Evolutionary conservation across 2,888 invertebrate genomes (phyloP).

Genomic region (Drosophila anomalipes): DNA sequence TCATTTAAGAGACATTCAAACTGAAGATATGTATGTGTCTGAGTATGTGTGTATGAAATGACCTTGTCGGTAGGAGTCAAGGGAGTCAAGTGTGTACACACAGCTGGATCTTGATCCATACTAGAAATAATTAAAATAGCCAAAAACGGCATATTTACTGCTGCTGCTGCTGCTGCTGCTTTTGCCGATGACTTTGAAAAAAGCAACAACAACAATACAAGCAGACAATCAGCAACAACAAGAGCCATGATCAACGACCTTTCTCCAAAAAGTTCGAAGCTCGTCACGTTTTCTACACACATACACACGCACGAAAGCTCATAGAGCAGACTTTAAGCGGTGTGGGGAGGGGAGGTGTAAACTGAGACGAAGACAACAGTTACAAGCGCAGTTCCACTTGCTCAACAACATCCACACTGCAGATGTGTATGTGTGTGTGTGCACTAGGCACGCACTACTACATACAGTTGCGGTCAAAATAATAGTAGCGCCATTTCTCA

Average conservation of each 20-base stretch:
- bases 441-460: not conserved
- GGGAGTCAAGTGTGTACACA: slow-evolving; percentile 23
- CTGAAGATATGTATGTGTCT: not conserved
- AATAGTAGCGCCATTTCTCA: not conserved
- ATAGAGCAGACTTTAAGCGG: slow-evolving; percentile 5
- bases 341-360: not conserved
- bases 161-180: not conserved
- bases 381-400: slow-evolving; percentile 36
- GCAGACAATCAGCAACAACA: slow-evolving; percentile 23
- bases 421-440: not conserved
- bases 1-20: not conserved
- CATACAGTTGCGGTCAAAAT: not conserved
- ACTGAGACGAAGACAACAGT: slow-evolving; percentile 20
- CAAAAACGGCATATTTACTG: slow-evolving; percentile 64
- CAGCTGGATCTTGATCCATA: slow-evolving; percentile 60
- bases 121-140: slow-evolving; percentile 74
- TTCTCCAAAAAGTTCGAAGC: slow-evolving; percentile 79
- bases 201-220: slow-evolving; percentile 14
- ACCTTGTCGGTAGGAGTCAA: slow-evolving; percentile 35
- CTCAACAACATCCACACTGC: slow-evolving; percentile 18
- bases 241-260: slow-evolving; percentile 80
- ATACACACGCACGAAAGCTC: slow-evolving; percentile 21
- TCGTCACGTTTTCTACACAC: slow-evolving; percentile 79
- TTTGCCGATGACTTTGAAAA: slow-evolving; percentile 69
- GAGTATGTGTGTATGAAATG: slow-evolving; percentile 35